A percentile compares a stretch with the other conserved stretches of the same genome.
Evolutionary conservation across 2,113 vertebrate genomes (phyloP).

Genomic region (Lepus europaeus): DNA sequence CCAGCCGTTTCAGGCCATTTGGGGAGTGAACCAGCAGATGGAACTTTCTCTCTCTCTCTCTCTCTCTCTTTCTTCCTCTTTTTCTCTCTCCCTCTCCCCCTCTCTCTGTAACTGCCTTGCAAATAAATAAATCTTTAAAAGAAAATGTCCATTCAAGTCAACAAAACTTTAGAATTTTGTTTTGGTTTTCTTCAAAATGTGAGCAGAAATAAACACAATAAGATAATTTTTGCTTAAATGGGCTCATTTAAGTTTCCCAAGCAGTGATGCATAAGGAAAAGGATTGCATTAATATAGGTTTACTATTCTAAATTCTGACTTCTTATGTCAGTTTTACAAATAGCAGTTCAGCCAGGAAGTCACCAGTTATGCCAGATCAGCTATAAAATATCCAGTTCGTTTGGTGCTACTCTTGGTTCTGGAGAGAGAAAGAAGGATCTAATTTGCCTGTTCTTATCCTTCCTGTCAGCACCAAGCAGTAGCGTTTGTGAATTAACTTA

Average conservation of each 20-base stretch:
- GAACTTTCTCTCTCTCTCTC: too few species aligned
- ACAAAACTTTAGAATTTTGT: slow-evolving; percentile 11
- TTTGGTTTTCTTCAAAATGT: slow-evolving; percentile 49
- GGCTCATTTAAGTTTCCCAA: slow-evolving; percentile 46
- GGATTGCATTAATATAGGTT: slow-evolving; percentile 46
- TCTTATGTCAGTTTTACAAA: slow-evolving; percentile 8
- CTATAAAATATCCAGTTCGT: slow-evolving; percentile 67
- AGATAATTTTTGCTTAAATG: slow-evolving; percentile 49
- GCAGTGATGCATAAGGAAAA: slow-evolving; percentile 5
- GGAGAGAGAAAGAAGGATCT: not conserved
- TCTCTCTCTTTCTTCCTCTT: too few species aligned
- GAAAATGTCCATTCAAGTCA: not conserved
- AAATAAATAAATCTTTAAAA: too few species aligned
- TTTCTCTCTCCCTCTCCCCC: too few species aligned
- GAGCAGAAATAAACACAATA: slow-evolving; percentile 51
- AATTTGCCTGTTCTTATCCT: not conserved
- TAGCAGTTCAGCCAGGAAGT: slow-evolving; percentile 53
- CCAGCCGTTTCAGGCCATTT: too few species aligned
- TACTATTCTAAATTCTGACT: slow-evolving; percentile 28
- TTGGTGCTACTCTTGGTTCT: slow-evolving; percentile 45
- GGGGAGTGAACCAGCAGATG: too few species aligned
- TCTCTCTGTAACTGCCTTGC: too few species aligned
- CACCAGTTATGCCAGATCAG: slow-evolving; percentile 36
- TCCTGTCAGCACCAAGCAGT: not conserved
- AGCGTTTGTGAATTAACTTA: slow-evolving; percentile 49